Evolutionary conservation across 2,888 invertebrate species (phyloP), one percentile per base, ranked within the genome.

Genomic region (Stegophylla sp.): DNA sequence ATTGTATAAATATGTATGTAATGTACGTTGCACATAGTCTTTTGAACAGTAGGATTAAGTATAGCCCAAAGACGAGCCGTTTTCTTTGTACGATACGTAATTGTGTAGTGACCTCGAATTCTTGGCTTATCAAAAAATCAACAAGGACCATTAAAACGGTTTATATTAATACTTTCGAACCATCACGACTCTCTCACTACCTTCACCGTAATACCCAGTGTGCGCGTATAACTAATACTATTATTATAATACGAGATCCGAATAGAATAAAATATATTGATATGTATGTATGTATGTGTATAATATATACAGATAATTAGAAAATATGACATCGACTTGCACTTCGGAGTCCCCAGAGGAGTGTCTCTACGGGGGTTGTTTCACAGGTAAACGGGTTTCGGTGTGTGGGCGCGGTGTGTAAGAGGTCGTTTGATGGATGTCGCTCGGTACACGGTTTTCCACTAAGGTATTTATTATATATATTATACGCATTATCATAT

Each of bases 361-460:
- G 56, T 12, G 34, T 56, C 20, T 12, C 56, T 12, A 7, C 61
- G n/a, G 61, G 61, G 17, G 64, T 34, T 20, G 64, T 64, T 17
- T 20, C 34, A 23, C 12, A 34, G 20, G 41, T 9, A 72, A 72
- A 72, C 72, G 72, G 59, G 34, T 23, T 59, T n/a, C 17, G 9
- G 45, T 26, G 43, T 26, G 43, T 20, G 12, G 67, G 34, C 1
- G 51, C 43, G 51, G 45, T 7, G 45, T 7, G 34, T 7, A 34
- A 34, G 34, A 34, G 34, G 34, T 7, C 7, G 69, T 59, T 75
- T 75, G 64, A 64, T 23, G 75, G 51, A 75, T 73, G 73, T 73
- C 74, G 48, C 51, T 51, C 64, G 64, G 1, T 75, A 75, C 75
- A 64, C 64, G 64, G 51, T 75, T 64, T 75, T 75, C 75, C 75